Percentiles rank a stretch among this genome's conserved stretches.
phyloP scores from a whole-genome alignment of 2,113 vertebrate species.

The Phoxinus phoxinus region DNA sequence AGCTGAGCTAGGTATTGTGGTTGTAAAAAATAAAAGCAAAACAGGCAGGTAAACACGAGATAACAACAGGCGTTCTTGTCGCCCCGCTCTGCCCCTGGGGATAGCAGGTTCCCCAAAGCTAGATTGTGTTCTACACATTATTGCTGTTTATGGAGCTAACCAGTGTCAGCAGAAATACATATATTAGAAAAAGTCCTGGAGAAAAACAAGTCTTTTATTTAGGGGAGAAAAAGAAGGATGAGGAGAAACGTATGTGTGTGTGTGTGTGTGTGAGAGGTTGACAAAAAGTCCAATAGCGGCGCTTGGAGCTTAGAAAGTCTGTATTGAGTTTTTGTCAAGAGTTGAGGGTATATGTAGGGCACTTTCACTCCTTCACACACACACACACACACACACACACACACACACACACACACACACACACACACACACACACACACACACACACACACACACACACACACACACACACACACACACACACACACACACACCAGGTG shows the following conservation, averaged over 20 bases:
- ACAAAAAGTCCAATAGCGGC: constrained; percentile 28
- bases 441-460: constrained; percentile 5
- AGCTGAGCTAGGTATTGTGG: constrained; percentile 66
- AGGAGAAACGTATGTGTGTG: constrained; percentile 20
- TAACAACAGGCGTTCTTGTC: constrained; percentile 67
- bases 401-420: not conserved
- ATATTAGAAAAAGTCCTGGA: not conserved
- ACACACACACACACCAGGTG: constrained; percentile 66
- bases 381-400: constrained; percentile 5
- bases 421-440: constrained; percentile 26
- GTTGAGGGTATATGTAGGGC: constrained; percentile 63
- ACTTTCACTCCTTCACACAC: constrained; percentile 55
- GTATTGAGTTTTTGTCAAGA: constrained; percentile 48
- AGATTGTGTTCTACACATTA: constrained; percentile 77
- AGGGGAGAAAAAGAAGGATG: constrained; percentile 34
- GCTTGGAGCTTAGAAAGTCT: constrained; percentile 17
- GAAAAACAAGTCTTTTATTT: constrained; percentile 38
- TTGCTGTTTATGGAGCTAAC: constrained; percentile 72
- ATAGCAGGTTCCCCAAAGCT: constrained; percentile 66
- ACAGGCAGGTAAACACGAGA: constrained; percentile 72
- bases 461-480: constrained; percentile 29
- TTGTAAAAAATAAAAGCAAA: constrained; percentile 68
- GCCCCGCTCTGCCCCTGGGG: constrained; percentile 64
- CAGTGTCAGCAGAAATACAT: constrained; percentile 67
- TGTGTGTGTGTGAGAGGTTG: constrained; percentile 40